Base-by-base conservation (phyloP, 2,113 vertebrate genomes). In the Paraplagusia blochii region DNA sequence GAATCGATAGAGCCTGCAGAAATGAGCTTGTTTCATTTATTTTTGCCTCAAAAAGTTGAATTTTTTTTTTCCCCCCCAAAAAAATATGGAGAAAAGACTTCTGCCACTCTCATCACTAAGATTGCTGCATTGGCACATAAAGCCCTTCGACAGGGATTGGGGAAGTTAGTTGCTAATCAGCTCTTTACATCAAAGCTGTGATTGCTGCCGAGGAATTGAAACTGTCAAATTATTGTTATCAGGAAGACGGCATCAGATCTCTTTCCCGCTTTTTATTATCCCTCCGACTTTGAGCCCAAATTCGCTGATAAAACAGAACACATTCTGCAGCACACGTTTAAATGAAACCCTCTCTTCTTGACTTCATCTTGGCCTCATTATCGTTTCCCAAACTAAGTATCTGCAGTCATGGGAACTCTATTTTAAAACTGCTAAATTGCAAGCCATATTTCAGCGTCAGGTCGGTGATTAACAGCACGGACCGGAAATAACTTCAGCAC, bases 361-460 rank as follows among this genome's bases (percentile, higher is more conserved):
- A 72, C 74, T 81, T 79, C 71, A 77, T 76, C 75, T 68, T 69
- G 72, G 68, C 75, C 75, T 85, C 82, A 82, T 84, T 86, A 77
- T 74, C 77, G 83, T 82, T 82, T 77, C 61, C 64, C 69, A 39
- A 44, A 40, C 53, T 72, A 66, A 79, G 69, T 76, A 60, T 69
- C 59, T 73, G 74, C 66, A 66, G 76, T 70, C 78, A 74, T 62
- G 77, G 74, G 70, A 83, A 74, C 74, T 76, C 81, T 84, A 87
- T 86, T 87, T 86, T 80, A 84, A 87, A 86, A 79, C 82, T 19
- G 1, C 58, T 79, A 80, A 88, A 86, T 81, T 81, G 81, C 72
- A 22, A 75, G 69, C 77, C 74, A 82, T 81, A 82, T 77, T 85
- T 86, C 83, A 85, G 76, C 61, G 70, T 79, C 79, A 43, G 60